phyloP scores from a whole-genome alignment of 2,797 vertebrate species.

The Prionace glauca region DNA sequence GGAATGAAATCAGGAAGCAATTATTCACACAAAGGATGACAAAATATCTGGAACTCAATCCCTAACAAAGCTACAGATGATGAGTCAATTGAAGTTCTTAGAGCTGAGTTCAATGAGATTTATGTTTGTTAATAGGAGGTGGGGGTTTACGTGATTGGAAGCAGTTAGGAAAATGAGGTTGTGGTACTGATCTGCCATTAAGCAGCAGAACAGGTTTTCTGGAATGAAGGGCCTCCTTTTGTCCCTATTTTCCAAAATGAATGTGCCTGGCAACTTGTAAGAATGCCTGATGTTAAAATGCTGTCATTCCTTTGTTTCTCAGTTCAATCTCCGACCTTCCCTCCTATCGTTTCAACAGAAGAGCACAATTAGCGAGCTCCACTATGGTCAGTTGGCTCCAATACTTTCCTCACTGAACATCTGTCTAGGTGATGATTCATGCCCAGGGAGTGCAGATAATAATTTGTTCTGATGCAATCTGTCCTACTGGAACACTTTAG shows the following conservation, averaged over 20 bases:
- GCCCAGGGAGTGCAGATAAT: neutral
- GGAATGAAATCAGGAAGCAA: neutral
- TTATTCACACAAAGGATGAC: neutral
- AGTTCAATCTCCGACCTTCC: neutral
- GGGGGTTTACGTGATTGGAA: neutral
- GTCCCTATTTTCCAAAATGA: neutral
- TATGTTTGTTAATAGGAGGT: neutral
- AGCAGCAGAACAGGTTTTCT: neutral
- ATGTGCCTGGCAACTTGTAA: neutral
- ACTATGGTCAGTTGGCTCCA: neutral
- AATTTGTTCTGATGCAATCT: neutral
- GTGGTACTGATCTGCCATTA: neutral
- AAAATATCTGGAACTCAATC: neutral
- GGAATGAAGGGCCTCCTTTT: neutral
- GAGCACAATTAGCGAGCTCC: neutral
- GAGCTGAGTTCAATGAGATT: neutral
- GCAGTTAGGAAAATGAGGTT: neutral
- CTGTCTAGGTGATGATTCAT: neutral
- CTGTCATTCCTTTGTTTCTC: neutral
- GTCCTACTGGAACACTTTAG: neutral
- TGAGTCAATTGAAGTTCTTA: neutral
- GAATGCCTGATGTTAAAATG: neutral
- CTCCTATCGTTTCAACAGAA: neutral
- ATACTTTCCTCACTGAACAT: neutral
- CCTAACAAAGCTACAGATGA: neutral